These are phyloP conservation scores for Gerris lacustris DNA, from an alignment of 2,888 invertebrate species.

Conservation along the genomic window DNA sequence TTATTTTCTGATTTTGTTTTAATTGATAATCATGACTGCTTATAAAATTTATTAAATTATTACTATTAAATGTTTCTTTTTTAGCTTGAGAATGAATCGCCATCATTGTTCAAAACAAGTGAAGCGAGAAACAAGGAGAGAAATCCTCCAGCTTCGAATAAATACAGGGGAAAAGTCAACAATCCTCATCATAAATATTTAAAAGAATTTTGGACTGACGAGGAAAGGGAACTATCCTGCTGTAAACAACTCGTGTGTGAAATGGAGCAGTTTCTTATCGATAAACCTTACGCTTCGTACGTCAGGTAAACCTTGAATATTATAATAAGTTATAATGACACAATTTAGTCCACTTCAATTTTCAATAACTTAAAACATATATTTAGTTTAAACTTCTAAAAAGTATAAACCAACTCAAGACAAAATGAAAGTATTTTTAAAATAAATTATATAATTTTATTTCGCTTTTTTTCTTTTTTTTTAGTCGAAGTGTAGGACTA, in stretches of 20 bases:
- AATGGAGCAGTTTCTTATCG: neutral
- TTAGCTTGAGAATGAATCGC: too few relatives aligned
- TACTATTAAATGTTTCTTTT: too few relatives aligned
- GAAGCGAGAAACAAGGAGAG: too few relatives aligned
- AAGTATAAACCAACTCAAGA: neutral
- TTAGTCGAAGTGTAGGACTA: neutral
- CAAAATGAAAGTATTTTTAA: neutral
- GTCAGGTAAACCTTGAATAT: neutral
- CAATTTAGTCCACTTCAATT: too few relatives aligned
- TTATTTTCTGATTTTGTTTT: too few relatives aligned
- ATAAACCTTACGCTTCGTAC: neutral
- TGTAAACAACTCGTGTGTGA: neutral
- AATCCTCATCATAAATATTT: neutral
- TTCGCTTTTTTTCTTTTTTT: neutral
- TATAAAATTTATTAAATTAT: too few relatives aligned
- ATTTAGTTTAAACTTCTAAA: neutral
- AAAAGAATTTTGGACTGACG: neutral
- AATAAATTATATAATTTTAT: neutral
- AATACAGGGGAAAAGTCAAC: too few relatives aligned
- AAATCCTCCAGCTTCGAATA: too few relatives aligned
- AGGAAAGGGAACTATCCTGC: neutral
- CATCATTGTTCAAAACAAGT: too few relatives aligned
- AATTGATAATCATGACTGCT: too few relatives aligned
- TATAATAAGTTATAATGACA: too few relatives aligned
- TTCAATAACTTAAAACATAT: too few relatives aligned